These are phyloP conservation scores for Takifugu bimaculatus DNA, from an alignment of 2,113 vertebrate species.

Conservation along the genomic window DNA sequence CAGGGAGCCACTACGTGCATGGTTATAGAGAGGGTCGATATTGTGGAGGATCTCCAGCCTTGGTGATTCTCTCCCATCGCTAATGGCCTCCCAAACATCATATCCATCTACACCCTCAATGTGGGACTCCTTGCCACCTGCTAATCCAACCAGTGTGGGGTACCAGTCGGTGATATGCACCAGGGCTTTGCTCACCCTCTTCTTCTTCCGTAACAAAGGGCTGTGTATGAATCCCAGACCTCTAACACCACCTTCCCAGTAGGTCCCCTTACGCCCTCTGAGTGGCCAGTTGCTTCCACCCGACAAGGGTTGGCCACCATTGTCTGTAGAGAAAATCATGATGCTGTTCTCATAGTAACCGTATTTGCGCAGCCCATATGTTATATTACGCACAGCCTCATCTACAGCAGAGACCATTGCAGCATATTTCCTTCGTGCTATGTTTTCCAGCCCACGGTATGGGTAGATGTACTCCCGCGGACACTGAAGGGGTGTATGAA, in stretches of 20 bases:
- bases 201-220: slow-evolving; percentile 84
- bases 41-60: slow-evolving; percentile 94
- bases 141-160: slow-evolving; percentile 87
- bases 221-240: slow-evolving; percentile 95
- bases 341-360: slow-evolving; percentile 94
- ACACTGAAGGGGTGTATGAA: slow-evolving; percentile 92
- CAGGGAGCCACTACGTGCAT: slow-evolving; percentile 83
- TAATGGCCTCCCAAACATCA: slow-evolving; percentile 89
- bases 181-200: slow-evolving; percentile 83
- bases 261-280: slow-evolving; percentile 93
- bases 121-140: slow-evolving; percentile 80
- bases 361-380: slow-evolving; percentile 89
- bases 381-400: slow-evolving; percentile 91
- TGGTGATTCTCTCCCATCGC: slow-evolving; percentile 85
- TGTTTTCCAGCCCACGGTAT: slow-evolving; percentile 85
- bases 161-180: slow-evolving; percentile 98
- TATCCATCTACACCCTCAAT: slow-evolving; percentile 84
- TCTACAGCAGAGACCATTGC: slow-evolving; percentile 97
- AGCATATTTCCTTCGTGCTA: slow-evolving; percentile 87
- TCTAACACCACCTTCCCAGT: slow-evolving; percentile 94
- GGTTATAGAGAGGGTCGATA: slow-evolving; percentile 93
- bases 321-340: slow-evolving; percentile 92
- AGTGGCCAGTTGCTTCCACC: slow-evolving; percentile 97
- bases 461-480: slow-evolving; percentile 91
- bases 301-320: slow-evolving; percentile 91